Base-by-base conservation (phyloP, 2,113 vertebrate species). In the Microcebus lehilahytsara region DNA sequence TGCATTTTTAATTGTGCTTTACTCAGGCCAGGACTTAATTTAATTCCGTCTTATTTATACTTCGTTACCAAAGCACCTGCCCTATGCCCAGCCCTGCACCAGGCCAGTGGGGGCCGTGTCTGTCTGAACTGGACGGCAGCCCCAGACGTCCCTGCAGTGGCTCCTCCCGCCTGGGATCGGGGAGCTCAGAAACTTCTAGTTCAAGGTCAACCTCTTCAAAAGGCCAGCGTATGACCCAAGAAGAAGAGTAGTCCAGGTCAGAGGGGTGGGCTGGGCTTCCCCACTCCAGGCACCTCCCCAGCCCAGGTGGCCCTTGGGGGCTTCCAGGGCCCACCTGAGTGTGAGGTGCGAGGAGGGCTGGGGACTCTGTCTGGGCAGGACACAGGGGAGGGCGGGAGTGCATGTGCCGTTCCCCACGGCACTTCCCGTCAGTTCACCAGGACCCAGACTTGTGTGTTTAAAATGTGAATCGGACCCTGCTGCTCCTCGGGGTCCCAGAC, bases 241-340 rank as follows among this genome's bases (percentile, higher is more conserved):
- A 42, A 74, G 85, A 19, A 58, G 42, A 37, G 40, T 32, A 9
- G 58, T 53, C 56, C 56, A 8, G 10, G 23, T 30, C 6, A 40
- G 69, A n/a, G 2, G 5, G 16, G 27, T 22, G 90, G 22, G 5
- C 27, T 3, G 3, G n/a, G 2, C 4, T 49, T 49, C 30, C 2
- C 0, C 20, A 22, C 22, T 8, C 0, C 53, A 3, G 17, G 34
- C 7, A 49, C 17, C 19, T 51, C n/a, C 23, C 37, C 13, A 72
- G 8, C 23, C 46, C 56, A 1, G 9, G 53, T 2, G 0, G 66
- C 53, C 74, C 4, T 4, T 1, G 1, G 9, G 25, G 60, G n/a
- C 37, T 67, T 20, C 42, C 34, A n/a, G 49, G 27, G 42, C 23
- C 23, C 2, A 3, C 60, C 58, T 34, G n/a, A 49, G 32, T 27